phyloP scores from a whole-genome alignment of 2,113 vertebrate species.

The Pipra filicauda region DNA sequence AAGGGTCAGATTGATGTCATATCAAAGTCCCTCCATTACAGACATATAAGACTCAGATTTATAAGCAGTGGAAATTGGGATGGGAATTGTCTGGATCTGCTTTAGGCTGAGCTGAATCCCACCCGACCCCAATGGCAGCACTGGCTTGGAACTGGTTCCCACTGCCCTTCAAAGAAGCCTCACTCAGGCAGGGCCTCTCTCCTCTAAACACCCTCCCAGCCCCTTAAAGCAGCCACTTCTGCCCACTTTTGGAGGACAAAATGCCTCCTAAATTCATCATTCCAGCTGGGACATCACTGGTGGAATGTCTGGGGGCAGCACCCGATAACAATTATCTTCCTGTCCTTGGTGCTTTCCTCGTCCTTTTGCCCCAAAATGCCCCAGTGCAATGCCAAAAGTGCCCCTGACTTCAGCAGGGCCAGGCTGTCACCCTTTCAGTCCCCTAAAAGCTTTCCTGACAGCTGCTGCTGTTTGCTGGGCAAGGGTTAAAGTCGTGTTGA shows the following conservation, averaged over 20 bases:
- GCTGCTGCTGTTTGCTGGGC: conserved; percentile 62
- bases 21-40: not conserved
- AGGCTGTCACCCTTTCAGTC: not conserved
- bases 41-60: accelerated
- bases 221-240: not conserved
- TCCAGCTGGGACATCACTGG: too few relatives aligned
- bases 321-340: not conserved
- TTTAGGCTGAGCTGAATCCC: not conserved
- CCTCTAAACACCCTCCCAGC: not conserved
- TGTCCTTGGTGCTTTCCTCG: conserved; percentile 16
- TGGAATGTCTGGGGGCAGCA: not conserved
- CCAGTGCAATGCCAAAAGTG: not conserved
- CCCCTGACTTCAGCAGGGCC: not conserved
- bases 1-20: not conserved
- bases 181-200: not conserved
- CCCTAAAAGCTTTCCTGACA: conserved; percentile 65
- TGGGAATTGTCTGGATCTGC: not conserved
- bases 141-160: not conserved
- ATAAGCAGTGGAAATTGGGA: not conserved
- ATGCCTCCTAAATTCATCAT: not conserved
- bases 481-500: conserved; percentile 64
- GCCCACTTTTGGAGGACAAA: not conserved
- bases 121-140: accelerated
- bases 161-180: not conserved
- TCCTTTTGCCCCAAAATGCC: not conserved